These are phyloP conservation scores for Phyllostomus hastatus DNA, from an alignment of 2,113 vertebrate genomes.

Conservation along the genomic window DNA sequence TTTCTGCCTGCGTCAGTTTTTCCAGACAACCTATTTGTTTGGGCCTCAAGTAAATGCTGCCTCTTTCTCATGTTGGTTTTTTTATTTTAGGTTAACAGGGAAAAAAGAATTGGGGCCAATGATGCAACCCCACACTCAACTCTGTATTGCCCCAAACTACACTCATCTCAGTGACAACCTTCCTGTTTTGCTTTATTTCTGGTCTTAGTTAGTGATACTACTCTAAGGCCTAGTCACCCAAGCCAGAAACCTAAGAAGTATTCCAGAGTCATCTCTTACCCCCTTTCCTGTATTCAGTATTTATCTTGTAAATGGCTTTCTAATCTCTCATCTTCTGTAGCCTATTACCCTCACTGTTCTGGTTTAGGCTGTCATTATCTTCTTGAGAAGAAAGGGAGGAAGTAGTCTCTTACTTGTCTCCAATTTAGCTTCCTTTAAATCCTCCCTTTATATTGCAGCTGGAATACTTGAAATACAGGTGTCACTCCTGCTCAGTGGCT, in stretches of 20 bases:
- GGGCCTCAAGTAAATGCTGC: neutral
- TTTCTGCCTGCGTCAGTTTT: neutral
- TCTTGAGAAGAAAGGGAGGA: neutral
- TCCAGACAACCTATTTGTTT: neutral
- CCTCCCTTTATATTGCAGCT: neutral
- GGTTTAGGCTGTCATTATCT: neutral
- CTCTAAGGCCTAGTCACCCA: neutral
- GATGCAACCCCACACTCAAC: neutral
- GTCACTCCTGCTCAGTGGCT: neutral
- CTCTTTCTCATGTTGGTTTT: neutral
- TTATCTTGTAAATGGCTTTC: neutral
- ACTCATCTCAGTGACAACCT: neutral
- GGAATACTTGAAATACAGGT: neutral
- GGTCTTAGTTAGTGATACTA: neutral
- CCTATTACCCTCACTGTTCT: neutral
- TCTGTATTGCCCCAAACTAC: neutral
- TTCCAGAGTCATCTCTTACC: neutral
- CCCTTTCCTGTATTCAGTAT: neutral
- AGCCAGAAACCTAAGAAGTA: neutral
- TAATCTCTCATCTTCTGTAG: neutral
- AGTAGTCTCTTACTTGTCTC: neutral
- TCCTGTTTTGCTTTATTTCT: slow-evolving; percentile 21
- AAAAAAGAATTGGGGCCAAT: neutral
- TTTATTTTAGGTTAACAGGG: neutral
- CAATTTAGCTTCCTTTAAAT: neutral